phyloP scores from a whole-genome alignment of 2,888 invertebrate genomes.

The Tanypteryx hageni region DNA sequence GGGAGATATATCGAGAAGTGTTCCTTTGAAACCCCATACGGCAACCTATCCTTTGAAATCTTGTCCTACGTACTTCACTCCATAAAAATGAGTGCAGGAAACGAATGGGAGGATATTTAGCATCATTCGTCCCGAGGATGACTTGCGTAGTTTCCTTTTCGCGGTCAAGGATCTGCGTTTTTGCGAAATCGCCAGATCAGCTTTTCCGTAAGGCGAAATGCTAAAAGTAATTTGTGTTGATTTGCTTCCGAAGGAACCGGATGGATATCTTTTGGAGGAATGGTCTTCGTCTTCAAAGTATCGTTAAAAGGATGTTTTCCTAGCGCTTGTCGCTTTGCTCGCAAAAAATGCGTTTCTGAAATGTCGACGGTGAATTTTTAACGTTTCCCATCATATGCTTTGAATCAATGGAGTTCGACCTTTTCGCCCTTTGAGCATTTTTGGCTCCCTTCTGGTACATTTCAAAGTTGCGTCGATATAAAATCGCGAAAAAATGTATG shows the following conservation, averaged over 20 bases:
- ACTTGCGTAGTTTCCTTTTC: neutral
- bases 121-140: neutral
- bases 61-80: neutral
- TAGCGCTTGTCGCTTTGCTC: no score
- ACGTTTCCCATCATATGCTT: no score
- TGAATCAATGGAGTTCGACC: no score
- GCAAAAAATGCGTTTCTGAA: no score
- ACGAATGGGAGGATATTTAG: neutral
- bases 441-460: no score
- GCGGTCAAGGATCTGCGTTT: neutral
- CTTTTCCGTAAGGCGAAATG: neutral
- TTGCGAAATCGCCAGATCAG: neutral
- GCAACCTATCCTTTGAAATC: neutral
- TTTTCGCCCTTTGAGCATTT: no score
- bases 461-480: no score
- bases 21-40: constrained; percentile 21
- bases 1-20: neutral
- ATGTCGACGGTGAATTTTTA: no score
- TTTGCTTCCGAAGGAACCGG: neutral
- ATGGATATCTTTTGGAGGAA: no score
- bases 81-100: neutral
- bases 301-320: no score
- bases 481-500: no score
- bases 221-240: neutral
- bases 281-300: no score